These are phyloP conservation scores for Digitonthophagus gazella DNA, from an alignment of 2,888 invertebrate genomes.

Conservation along the genomic window DNA sequence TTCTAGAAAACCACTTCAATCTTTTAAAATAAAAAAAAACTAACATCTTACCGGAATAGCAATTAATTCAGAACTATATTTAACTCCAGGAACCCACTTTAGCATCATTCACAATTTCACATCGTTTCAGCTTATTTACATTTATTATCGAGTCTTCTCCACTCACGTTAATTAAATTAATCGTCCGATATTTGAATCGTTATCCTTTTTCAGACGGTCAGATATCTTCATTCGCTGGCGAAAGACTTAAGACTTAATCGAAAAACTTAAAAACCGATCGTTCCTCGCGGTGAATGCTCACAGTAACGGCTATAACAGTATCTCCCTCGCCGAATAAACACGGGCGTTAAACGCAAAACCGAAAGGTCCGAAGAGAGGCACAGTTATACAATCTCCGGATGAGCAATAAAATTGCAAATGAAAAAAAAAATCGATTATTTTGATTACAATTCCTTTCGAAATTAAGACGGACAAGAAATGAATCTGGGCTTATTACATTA, in stretches of 20 bases:
- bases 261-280: not conserved
- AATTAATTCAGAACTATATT: slow-evolving; percentile 12
- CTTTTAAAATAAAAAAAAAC: not conserved
- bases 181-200: no score
- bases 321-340: slow-evolving; percentile 10
- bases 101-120: slow-evolving; percentile 7
- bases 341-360: slow-evolving; percentile 3
- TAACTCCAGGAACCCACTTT: slow-evolving; percentile 14
- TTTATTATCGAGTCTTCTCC: no score
- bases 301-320: slow-evolving; percentile 13
- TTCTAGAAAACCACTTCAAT: no score
- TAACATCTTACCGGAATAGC: slow-evolving; percentile 8
- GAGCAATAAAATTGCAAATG: not conserved
- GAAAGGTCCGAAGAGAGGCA: not conserved
- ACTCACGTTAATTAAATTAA: no score
- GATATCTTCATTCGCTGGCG: no score
- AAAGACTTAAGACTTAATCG: not conserved
- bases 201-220: no score
- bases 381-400: not conserved
- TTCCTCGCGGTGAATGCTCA: not conserved
- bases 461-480: not conserved
- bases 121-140: not conserved
- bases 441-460: not conserved
- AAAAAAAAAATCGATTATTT: not conserved
- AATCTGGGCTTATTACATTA: no score